These are phyloP conservation scores for Hololepta plana DNA, from an alignment of 2,888 invertebrate species.

Conservation along the genomic window DNA sequence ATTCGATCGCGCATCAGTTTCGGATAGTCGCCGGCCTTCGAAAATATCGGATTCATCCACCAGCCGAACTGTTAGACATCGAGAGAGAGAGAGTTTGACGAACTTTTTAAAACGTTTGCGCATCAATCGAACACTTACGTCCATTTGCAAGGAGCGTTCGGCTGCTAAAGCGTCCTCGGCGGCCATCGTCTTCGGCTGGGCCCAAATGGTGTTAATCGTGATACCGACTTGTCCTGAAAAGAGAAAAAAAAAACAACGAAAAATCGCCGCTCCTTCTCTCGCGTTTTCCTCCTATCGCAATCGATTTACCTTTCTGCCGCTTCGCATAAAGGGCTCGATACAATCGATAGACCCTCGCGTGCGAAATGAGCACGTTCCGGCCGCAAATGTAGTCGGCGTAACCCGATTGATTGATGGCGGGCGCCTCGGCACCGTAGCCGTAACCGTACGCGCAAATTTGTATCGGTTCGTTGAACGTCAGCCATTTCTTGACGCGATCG, in stretches of 20 bases:
- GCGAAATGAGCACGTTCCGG: slow-evolving; percentile 43
- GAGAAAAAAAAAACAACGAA: slow-evolving; percentile 18
- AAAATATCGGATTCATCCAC: slow-evolving; percentile 30
- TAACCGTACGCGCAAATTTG: slow-evolving; percentile 15
- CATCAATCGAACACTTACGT: slow-evolving; percentile 24
- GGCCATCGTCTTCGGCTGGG: slow-evolving; percentile 29
- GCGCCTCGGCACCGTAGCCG: slow-evolving; percentile 25
- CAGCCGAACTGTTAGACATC: slow-evolving; percentile 23
- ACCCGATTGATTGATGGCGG: slow-evolving; percentile 31
- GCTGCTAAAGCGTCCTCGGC: slow-evolving; percentile 34
- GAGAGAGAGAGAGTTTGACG: background rate
- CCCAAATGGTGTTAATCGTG: slow-evolving; percentile 35
- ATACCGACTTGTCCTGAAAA: slow-evolving; percentile 41
- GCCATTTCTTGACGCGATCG: slow-evolving; percentile 29
- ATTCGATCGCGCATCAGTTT: slow-evolving; percentile 28
- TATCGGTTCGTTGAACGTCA: slow-evolving; percentile 35
- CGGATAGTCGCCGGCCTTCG: slow-evolving; percentile 31
- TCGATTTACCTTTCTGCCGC: slow-evolving; percentile 14
- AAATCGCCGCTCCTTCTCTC: slow-evolving; percentile 29
- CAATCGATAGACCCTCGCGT: slow-evolving; percentile 41
- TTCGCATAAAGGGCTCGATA: slow-evolving; percentile 32
- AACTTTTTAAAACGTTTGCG: background rate
- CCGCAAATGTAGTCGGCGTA: slow-evolving; percentile 41
- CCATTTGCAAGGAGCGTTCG: slow-evolving; percentile 35
- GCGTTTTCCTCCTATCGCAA: too few relatives aligned